Evolutionary conservation across 2,888 invertebrate genomes (phyloP), one percentile per base, ranked within the genome.

Genomic region (Neoascia interrupta): DNA sequence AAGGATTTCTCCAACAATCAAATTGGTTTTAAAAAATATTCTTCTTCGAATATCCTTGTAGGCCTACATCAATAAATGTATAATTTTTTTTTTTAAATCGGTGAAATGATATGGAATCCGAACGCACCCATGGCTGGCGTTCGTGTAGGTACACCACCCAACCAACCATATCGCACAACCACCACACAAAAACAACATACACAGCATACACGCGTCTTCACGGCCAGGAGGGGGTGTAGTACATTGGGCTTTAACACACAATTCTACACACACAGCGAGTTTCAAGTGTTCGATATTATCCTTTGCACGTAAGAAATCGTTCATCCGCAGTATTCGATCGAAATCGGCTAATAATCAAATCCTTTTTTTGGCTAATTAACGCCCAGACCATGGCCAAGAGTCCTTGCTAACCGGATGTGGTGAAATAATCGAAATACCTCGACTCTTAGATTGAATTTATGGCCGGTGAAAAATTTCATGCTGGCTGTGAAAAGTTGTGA

Each of bases 241-340:
- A n/a, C n/a, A n/a, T n/a, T n/a, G n/a, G n/a, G n/a, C n/a, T n/a
- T 16, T 1, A n/a, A 11, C 56, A 16, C 18, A 63, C 34, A 56
- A 23, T 6, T 39, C 21, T 23, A 60, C 53, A 63, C 41, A 66
- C 75, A 75, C 60, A 41, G 36, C 13, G 47, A 76, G 76, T 76
- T 76, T 47, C 16, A 58, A 64, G 58, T 54, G 47, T 72, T 76
- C 72, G 72, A 72, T 60, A 47, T 66, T 34, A 66, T 64, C 64
- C 66, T 53, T 54, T 54, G 64, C 76, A 76, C 64, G 76, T 54
- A 60, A 64, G 72, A 76, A 34, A 41, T 54, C 19, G 31, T 47
- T 60, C 11, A 76, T 72, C 76, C 53, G 53, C 28, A 10, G n/a
- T 45, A 45, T 60, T 76, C 53, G 39, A 11, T 34, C n/a, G 13